phyloP scores from a whole-genome alignment of 2,888 invertebrate genomes.

The Formica aserva region DNA sequence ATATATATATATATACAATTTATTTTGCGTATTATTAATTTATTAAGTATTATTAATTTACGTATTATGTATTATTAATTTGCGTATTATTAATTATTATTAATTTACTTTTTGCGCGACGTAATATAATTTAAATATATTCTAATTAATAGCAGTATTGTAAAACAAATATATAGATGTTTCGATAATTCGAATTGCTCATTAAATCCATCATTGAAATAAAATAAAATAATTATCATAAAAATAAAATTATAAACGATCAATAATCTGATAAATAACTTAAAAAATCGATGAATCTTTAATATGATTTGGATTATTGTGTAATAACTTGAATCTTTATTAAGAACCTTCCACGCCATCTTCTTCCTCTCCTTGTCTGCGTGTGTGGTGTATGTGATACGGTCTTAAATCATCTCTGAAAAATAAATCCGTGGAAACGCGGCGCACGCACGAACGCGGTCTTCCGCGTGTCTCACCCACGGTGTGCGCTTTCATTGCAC shows the following conservation, averaged over 20 bases:
- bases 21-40: background rate
- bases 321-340: background rate
- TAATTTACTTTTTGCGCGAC: background rate
- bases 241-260: background rate
- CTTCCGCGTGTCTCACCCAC: constrained; percentile 64
- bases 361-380: background rate
- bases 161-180: background rate
- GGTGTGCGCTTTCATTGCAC: constrained; percentile 65
- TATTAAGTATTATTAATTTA: no score
- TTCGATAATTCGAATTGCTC: background rate
- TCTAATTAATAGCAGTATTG: background rate
- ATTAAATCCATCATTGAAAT: background rate
- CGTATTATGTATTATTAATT: background rate
- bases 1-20: background rate
- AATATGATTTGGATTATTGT: background rate
- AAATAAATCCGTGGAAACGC: constrained; percentile 49
- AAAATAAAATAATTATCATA: background rate
- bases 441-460: constrained; percentile 50
- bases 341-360: background rate
- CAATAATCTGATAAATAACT: constrained; percentile 3
- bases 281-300: background rate
- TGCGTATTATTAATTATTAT: no score
- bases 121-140: background rate
- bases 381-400: no score
- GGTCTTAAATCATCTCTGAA: background rate